phyloP scores from a whole-genome alignment of 2,797 vertebrate species.

The Decapterus maruadsi region DNA sequence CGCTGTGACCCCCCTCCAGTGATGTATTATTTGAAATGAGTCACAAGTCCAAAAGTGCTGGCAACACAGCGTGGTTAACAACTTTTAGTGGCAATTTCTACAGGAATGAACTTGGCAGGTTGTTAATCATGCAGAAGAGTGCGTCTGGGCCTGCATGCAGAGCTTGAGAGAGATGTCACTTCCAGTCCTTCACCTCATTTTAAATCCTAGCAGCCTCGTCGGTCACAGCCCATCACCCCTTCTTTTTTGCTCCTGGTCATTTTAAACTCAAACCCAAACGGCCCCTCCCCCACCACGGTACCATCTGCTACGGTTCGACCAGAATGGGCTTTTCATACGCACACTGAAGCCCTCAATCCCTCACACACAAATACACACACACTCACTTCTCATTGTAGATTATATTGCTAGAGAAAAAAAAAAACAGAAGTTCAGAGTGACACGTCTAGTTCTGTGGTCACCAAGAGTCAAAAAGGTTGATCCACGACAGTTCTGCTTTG shows the following conservation, averaged over 20 bases:
- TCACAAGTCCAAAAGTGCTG: constrained; percentile 59
- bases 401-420: too few relatives aligned
- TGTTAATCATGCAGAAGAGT: constrained; percentile 51
- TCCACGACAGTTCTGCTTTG: background rate
- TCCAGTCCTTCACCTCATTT: constrained; percentile 36
- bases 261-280: constrained; percentile 15
- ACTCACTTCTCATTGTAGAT: background rate
- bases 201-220: constrained; percentile 20
- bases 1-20: constrained; percentile 60
- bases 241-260: constrained; percentile 29
- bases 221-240: constrained; percentile 51
- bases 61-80: constrained; percentile 45
- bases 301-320: constrained; percentile 62
- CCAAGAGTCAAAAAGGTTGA: background rate
- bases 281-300: constrained; percentile 37
- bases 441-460: too few relatives aligned
- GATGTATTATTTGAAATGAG: constrained; percentile 60
- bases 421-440: too few relatives aligned
- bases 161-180: constrained; percentile 17
- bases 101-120: constrained; percentile 47
- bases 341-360: background rate
- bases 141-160: constrained; percentile 26
- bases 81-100: constrained; percentile 50
- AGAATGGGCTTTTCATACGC: constrained; percentile 42
- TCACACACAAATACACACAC: background rate